Base-by-base conservation (phyloP, 1,140 invertebrate genomes). In the Drosophila parvula region DNA sequence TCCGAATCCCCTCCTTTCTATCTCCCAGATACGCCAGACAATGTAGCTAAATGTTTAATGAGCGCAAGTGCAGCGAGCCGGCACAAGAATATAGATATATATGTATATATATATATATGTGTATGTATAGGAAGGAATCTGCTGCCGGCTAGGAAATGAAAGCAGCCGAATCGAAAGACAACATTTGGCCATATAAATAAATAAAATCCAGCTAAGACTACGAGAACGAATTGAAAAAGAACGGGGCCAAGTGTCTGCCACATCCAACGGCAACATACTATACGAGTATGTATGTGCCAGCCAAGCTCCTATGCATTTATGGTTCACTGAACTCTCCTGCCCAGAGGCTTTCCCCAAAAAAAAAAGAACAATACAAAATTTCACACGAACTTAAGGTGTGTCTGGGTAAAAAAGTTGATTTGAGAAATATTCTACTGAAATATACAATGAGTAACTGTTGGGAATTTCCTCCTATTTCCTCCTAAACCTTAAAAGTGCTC, bases 1-100 rank as follows among this genome's bases (percentile, higher is more conserved):
- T n/a, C 27, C 12, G n/a, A n/a, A 3, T 28, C 3, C 27, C 41
- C 34, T n/a, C 27, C 14, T 32, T 7, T 10, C 22, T n/a, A 71
- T 50, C 43, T 58, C 36, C 53, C 22, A 71, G 34, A 71, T 47
- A 71, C n/a, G 63, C 68, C 83, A 86, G 83, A 83, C 83, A 86
- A 88, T 88, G 73, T 78, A 63, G 67, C 81, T 83, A 88, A 73
- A 86, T 83, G 57, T 86, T 86, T 86, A 86, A 88, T 86, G 78
- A 88, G 76, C 67, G 43, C 76, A 83, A 86, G 71, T 83, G 79
- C 79, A 88, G 36, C 83, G 43, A 62, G 47, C 36, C 44, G 22
- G n/a, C 30, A 40, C 27, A 30, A 38, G 36, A 56, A 74, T 40
- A 62, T 36, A 50, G 16, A 32, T 32, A 68, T 10, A 40, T 40